Evolutionary conservation across 2,888 invertebrate genomes (phyloP).

Genomic region (Sinopyrophorus schimmeli): DNA sequence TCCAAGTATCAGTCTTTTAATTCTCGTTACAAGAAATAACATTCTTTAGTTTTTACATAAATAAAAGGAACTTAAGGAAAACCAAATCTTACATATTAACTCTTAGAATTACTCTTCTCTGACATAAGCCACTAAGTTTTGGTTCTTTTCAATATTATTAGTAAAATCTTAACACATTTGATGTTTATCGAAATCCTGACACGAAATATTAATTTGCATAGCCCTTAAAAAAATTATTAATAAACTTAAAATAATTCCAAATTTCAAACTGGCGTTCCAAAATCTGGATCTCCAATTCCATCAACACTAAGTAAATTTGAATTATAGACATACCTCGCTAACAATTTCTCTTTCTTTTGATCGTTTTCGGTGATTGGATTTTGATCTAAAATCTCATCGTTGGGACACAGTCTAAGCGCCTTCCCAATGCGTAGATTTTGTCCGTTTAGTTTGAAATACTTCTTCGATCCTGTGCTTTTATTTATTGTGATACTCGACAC

Average conservation of each 20-base stretch:
- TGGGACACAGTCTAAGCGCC: conserved; percentile 53
- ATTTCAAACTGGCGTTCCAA: conserved; percentile 67
- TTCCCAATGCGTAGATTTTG: conserved; percentile 53
- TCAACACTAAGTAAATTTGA: conserved; percentile 54
- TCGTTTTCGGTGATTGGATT: conserved; percentile 44
- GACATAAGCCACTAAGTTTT: too few relatives aligned
- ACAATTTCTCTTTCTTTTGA: conserved; percentile 53
- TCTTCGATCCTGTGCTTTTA: conserved; percentile 46
- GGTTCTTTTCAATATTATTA: too few relatives aligned
- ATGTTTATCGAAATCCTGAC: too few relatives aligned
- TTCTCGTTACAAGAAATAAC: too few relatives aligned
- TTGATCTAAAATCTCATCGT: conserved; percentile 45
- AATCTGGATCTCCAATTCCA: conserved; percentile 69
- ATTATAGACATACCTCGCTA: conserved; percentile 55
- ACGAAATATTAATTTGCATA: too few relatives aligned
- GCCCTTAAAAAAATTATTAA: too few relatives aligned
- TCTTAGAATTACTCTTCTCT: too few relatives aligned
- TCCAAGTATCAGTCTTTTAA: too few relatives aligned
- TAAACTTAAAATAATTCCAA: conserved; percentile 14
- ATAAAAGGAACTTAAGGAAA: too few relatives aligned
- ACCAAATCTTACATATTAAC: too few relatives aligned
- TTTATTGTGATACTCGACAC: conserved; percentile 33
- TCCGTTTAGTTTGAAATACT: conserved; percentile 51
- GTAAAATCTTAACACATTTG: too few relatives aligned
- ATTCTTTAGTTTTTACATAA: too few relatives aligned